A percentile compares a stretch with the other conserved stretches of the same genome.
phyloP scores from a whole-genome alignment of 2,888 invertebrate genomes.

The Adelphocoris suturalis region DNA sequence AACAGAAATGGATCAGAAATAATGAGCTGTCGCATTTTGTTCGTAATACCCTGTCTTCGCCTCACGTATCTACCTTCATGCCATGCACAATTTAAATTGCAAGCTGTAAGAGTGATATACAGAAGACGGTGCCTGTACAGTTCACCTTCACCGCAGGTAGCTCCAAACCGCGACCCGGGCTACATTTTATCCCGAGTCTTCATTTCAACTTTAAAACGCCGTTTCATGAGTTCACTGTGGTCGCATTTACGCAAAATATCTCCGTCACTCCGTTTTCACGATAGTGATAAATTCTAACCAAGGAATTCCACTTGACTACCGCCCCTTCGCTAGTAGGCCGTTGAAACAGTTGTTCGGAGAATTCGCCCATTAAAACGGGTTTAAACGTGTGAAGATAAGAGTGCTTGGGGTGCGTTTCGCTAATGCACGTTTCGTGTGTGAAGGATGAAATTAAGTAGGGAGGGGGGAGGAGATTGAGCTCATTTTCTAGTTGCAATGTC shows the following conservation, averaged over 20 bases:
- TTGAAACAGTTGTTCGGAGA: conserved; percentile 31
- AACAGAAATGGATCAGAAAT: too few relatives aligned
- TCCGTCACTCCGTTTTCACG: neutral
- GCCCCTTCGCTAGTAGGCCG: neutral
- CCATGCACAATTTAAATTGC: too few relatives aligned
- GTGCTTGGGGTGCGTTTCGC: neutral
- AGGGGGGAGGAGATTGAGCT: too few relatives aligned
- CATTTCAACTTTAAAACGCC: conserved; percentile 42
- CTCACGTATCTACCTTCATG: too few relatives aligned
- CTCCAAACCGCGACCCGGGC: neutral
- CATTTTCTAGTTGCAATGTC: too few relatives aligned
- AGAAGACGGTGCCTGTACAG: too few relatives aligned
- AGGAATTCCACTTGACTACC: conserved; percentile 27
- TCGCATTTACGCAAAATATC: conserved; percentile 8
- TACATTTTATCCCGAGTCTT: conserved; percentile 28
- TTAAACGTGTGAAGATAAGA: conserved; percentile 17
- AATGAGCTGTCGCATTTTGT: too few relatives aligned
- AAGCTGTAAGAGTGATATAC: too few relatives aligned
- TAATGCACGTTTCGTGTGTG: neutral
- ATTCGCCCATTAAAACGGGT: conserved; percentile 25
- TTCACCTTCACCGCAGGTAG: too few relatives aligned
- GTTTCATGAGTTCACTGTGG: neutral
- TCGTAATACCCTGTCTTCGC: too few relatives aligned
- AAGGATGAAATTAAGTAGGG: neutral
- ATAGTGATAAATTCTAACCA: conserved; percentile 9